Base-by-base conservation (phyloP, 2,113 vertebrate genomes). In the Pluvialis apricaria region DNA sequence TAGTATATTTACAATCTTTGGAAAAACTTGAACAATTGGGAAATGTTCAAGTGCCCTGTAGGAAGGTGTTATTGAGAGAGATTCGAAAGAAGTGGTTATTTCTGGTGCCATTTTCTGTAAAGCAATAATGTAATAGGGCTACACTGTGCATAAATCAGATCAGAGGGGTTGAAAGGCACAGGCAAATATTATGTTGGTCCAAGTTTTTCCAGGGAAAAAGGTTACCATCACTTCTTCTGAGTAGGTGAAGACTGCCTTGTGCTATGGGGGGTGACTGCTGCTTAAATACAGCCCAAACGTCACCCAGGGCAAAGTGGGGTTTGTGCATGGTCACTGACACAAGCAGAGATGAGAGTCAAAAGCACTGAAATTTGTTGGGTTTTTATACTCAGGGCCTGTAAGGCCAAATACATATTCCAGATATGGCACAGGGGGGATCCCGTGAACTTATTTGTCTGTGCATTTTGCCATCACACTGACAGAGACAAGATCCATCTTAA, bases 221-320 rank as follows among this genome's bases (percentile, higher is more conserved):
- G 19, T 45, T 54, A 40, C 15, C 5, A 8, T 24, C 55, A 11
- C 22, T 84, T 28, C 62, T 57, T 54, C 49, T 40, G 61, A 32
- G 40, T 18, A 34, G 21, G 21, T 29, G 38, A 90, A 84, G 31
- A 25, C 64, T 65, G 38, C 28, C 51, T 47, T 4, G 3, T 18
- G 16, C 36, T 58, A 8, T 2, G 20, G 40, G 15, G 54, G 21
- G 25, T 25, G 49, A 49, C 52, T 81, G 69, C 44, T 85, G 73
- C 47, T 70, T 13, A 44, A 90, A 44, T 2, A 47, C 40, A 78
- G 45, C 51, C 68, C 78, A 65, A 20, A 65, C 2, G 2, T 15
- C 12, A 0, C 15, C 42, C 2, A 4, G 26, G 45, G 34, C 31
- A 36, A 42, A 82, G 44, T 0, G 14, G 15, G 18, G 8, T 7